Conservation (phyloP, 2,113 vertebrate species). For the Corythornis vintsioides region DNA sequence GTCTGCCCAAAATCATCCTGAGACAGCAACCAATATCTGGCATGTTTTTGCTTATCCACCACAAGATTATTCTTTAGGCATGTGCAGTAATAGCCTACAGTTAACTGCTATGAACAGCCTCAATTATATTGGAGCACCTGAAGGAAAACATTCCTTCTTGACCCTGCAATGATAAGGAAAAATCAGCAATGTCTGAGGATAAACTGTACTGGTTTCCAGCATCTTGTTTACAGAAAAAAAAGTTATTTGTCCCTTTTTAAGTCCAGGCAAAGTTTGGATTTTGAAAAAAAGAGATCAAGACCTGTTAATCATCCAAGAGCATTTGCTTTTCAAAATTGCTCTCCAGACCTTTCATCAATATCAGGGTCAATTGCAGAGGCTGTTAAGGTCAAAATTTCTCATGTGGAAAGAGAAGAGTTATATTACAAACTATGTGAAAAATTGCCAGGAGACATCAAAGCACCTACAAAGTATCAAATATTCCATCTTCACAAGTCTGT, state of each 20-base stretch:
- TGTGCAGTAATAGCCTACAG: not conserved
- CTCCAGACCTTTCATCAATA: slow-evolving; percentile 10
- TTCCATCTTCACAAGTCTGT: slow-evolving; percentile 14
- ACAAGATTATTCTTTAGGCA: not conserved
- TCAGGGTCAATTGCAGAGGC: slow-evolving; percentile 23
- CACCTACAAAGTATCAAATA: not conserved
- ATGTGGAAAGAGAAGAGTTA: slow-evolving; percentile 13
- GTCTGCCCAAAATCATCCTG: not conserved
- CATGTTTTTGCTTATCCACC: not conserved
- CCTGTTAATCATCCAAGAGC: not conserved
- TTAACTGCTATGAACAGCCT: not conserved
- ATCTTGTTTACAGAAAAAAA: not conserved
- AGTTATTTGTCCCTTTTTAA: not conserved
- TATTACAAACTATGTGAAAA: not conserved
- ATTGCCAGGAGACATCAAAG: slow-evolving; percentile 23
- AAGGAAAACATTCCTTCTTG: not conserved
- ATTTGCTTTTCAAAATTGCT: slow-evolving; percentile 22
- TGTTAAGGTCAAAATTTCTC: slow-evolving; percentile 46
- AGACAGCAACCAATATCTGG: not conserved
- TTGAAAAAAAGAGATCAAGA: not conserved
- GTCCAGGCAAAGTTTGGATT: not conserved
- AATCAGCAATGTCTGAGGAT: not conserved
- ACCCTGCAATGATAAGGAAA: not conserved
- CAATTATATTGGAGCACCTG: not conserved
- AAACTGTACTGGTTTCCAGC: not conserved